Evolutionary conservation across 1,140 invertebrate species (phyloP), one percentile per base, ranked within the genome.

Genomic region (Heterodera schachtii): DNA sequence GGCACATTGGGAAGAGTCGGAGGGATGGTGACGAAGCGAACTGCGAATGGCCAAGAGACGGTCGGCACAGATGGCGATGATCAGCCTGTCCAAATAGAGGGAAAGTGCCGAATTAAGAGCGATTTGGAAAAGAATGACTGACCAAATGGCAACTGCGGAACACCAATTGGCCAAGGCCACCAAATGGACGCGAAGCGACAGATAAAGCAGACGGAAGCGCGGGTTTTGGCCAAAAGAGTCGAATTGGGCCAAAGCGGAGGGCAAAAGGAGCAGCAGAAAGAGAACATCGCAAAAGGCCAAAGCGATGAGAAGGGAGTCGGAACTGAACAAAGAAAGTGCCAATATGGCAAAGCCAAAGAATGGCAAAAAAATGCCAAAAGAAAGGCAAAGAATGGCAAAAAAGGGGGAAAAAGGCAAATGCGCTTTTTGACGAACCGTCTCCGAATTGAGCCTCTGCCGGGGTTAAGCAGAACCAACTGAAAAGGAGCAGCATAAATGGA

Each of bases 41-140:
- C 57, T 64, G 41, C 85, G 82, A 76, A 86, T 86, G n/a, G 85
- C 85, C 31, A 87, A 16, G 43, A 87, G 57, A 52, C 85, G 82
- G 43, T 86, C 85, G 16, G 84, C 70, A 52, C 86, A 88, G 74
- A 86, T 86, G n/a, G 85, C 85, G 69, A 86, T 87, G 44, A 86
- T 77, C 49, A 87, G 75, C 84, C 83, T 84, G n/a, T 69, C 70
- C 76, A 79, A 75, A 52, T 75, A 75, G 19, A 41, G 46, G 81
- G 75, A 21, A 21, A 31, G 75, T 5, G 19, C 57, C 13, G 19
- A 64, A 60, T 60, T 31, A 31, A 31, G 31, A 31, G 31, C 31
- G 57, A 19, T 19, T 16, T 64, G 16, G 57, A 64, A 64, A 1
- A 19, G 57, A 64, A 64, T 64, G 57, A 75, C 73, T 31, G 67